Evolutionary conservation across 1,140 invertebrate species (phyloP), one percentile per base, ranked within the genome.

Genomic region (Chironomus tepperi): DNA sequence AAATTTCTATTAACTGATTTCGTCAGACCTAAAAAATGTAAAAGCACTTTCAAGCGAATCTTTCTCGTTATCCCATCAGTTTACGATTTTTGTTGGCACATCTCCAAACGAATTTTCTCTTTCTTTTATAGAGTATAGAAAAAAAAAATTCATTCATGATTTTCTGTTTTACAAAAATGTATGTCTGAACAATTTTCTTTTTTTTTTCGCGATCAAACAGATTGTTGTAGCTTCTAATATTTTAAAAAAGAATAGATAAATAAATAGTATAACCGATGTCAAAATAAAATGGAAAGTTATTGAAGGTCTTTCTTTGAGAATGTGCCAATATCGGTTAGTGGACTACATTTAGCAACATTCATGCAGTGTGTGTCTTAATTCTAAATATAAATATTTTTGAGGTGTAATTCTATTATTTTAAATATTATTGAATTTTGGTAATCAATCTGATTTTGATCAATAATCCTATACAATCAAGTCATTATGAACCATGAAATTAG

Each of bases 91-190:
- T 12, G 47, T 57, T 57, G 47, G 47, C 47, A 57, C 12, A 57
- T n/a, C 3, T 57, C 47, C 47, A 57, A 57, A 15, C 3, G 0
- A 15, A 57, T n/a, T n/a, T n/a, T 12, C 12, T 57, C 47, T n/a
- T n/a, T n/a, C 12, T 12, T n/a, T 12, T n/a, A 15, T 47, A 47
- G 43, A 47, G 15, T n/a, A 57, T n/a, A 57, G n/a, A 57, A n/a
- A n/a, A 57, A 57, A 57, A 57, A 57, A n/a, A n/a, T 57, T 57
- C 47, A 57, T 57, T 57, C 47, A 57, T 57, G 47, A 57, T n/a
- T 57, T 57, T 57, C 15, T 57, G n/a, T 57, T 57, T 3, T 57
- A 57, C n/a, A n/a, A 12, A 34, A 2, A 34, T 57, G 43, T 47
- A 15, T 47, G 43, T 47, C 9, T 47, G 47, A n/a, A 57, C 12